phyloP scores from a whole-genome alignment of 2,797 vertebrate genomes.

The Pogonophryne albipinna region DNA sequence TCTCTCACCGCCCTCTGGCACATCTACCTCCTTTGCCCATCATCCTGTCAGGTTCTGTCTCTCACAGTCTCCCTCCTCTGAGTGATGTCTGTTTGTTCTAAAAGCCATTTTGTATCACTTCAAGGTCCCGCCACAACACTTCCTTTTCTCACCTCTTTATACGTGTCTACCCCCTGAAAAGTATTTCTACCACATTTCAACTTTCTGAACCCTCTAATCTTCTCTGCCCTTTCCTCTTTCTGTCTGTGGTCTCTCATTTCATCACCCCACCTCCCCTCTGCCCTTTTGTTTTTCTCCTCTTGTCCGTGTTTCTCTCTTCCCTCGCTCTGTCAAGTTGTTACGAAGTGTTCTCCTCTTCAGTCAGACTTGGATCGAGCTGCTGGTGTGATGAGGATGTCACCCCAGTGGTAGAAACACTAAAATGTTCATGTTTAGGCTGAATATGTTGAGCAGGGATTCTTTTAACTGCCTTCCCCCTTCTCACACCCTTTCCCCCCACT shows the following conservation, averaged over 20 bases:
- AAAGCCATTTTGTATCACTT: slow-evolving; percentile 15
- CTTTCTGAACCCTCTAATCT: slow-evolving; percentile 7
- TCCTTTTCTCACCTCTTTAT: neutral
- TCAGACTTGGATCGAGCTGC: slow-evolving; percentile 37
- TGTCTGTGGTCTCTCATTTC: slow-evolving; percentile 21
- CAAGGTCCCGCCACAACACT: neutral
- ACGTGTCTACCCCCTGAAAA: neutral
- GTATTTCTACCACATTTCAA: slow-evolving; percentile 26
- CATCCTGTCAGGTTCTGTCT: slow-evolving; percentile 21
- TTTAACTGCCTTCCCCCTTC: neutral
- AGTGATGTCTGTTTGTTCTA: slow-evolving; percentile 35
- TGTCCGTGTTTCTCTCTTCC: neutral
- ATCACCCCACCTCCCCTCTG: neutral
- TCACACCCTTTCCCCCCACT: neutral
- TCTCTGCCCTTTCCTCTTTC: neutral
- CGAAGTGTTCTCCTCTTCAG: slow-evolving; percentile 29
- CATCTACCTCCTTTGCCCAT: neutral
- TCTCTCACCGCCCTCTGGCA: neutral
- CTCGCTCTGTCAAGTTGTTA: slow-evolving; percentile 28
- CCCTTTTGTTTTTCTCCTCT: slow-evolving; percentile 3
- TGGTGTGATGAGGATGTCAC: slow-evolving; percentile 10
- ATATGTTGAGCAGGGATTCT: slow-evolving; percentile 12
- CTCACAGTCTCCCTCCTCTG: slow-evolving; percentile 7
- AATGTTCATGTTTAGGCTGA: slow-evolving; percentile 14
- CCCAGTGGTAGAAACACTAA: neutral